Evolutionary conservation across 2,888 invertebrate genomes (phyloP).

Genomic region (Syrphus vitripennis): DNA sequence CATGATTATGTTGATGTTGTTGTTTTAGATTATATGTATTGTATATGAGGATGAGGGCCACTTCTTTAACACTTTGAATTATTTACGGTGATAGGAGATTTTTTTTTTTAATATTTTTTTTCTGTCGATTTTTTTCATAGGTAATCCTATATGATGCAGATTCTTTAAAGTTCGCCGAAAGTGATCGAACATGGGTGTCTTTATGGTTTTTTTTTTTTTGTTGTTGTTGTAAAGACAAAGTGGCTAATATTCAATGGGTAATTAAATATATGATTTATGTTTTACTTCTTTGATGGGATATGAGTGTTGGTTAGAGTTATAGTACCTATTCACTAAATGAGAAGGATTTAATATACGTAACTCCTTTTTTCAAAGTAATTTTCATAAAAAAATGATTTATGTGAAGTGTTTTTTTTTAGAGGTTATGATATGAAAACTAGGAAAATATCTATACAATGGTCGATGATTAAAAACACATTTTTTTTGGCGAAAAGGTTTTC

Average conservation of each 20-base stretch:
- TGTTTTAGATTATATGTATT: slow-evolving; percentile 68
- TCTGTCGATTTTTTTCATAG: not conserved
- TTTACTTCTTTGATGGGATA: not conserved
- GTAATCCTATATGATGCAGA: slow-evolving; percentile 39
- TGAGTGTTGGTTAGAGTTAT: slow-evolving; percentile 5
- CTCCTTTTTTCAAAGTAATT: slow-evolving; percentile 19
- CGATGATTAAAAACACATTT: not conserved
- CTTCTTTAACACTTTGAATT: slow-evolving; percentile 70
- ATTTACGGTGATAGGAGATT: slow-evolving; percentile 70
- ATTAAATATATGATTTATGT: slow-evolving; percentile 70
- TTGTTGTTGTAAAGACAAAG: slow-evolving; percentile 67
- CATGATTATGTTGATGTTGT: slow-evolving; percentile 56
- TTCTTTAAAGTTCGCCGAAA: slow-evolving; percentile 68
- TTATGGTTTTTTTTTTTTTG: slow-evolving; percentile 64
- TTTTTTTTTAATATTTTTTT: slow-evolving; percentile 14
- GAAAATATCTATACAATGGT: not conserved
- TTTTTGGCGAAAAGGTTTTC: not conserved
- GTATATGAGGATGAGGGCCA: slow-evolving; percentile 68
- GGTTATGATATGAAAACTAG: not conserved
- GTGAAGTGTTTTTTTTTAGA: slow-evolving; percentile 34
- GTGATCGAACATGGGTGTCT: slow-evolving; percentile 62
- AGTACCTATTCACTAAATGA: not conserved
- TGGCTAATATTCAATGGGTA: slow-evolving; percentile 70
- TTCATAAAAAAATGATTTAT: slow-evolving; percentile 68
- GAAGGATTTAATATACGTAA: slow-evolving; percentile 33